phyloP scores from a whole-genome alignment of 2,113 vertebrate species.

The Alces alces region DNA sequence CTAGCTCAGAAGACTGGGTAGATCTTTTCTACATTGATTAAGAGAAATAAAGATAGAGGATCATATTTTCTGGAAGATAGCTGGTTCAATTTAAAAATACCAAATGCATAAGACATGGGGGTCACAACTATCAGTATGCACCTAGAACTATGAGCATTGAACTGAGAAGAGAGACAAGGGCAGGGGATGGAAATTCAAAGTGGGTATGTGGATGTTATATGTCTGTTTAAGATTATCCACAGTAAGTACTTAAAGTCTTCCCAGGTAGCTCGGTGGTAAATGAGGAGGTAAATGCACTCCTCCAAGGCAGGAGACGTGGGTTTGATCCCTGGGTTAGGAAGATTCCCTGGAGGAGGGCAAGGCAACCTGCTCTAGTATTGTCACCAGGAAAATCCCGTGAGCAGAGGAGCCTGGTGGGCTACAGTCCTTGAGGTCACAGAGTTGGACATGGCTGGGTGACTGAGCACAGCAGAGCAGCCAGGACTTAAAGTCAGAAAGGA shows the following conservation, averaged over 20 bases:
- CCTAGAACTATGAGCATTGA: neutral
- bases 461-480: neutral
- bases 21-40: neutral
- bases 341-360: neutral
- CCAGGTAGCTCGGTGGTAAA: neutral
- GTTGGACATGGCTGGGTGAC: neutral
- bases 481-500: neutral
- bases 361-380: neutral
- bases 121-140: neutral
- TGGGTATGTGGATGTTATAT: rapidly evolving
- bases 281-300: neutral
- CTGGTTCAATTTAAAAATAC: neutral
- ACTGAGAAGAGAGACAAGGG: neutral
- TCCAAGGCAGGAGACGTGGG: neutral
- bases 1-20: neutral
- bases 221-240: neutral
- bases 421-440: neutral
- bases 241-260: neutral
- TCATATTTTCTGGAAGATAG: neutral
- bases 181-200: neutral
- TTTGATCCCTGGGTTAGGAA: neutral
- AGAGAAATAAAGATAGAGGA: neutral
- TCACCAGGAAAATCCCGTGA: neutral
- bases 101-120: neutral
- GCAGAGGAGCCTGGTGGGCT: neutral